A percentile compares a stretch with the other conserved stretches of the same genome.
Evolutionary conservation across 2,888 invertebrate species (phyloP).

Genomic region (Dasysyrphus albostriatus): DNA sequence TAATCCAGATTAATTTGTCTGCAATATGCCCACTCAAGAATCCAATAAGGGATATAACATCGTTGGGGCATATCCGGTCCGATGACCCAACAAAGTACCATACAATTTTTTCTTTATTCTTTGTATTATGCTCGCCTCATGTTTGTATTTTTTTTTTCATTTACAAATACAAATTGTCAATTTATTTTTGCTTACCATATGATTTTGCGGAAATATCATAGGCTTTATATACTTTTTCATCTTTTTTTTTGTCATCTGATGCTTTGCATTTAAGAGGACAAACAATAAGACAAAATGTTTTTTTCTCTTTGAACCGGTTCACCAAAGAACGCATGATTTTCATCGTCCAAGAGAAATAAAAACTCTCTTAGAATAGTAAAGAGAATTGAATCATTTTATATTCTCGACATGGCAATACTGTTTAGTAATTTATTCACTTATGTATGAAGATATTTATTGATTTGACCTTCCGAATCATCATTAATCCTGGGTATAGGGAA

Average conservation of each 20-base stretch:
- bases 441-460: constrained; percentile 9
- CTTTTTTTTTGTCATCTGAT: constrained; percentile 53
- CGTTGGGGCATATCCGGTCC: constrained; percentile 37
- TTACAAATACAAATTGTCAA: background rate
- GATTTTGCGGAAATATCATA: background rate
- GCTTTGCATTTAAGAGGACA: constrained; percentile 21
- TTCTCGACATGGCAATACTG: background rate
- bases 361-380: background rate
- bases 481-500: background rate
- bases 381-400: background rate
- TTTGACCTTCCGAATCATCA: constrained; percentile 22
- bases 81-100: constrained; percentile 50
- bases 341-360: background rate
- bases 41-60: background rate
- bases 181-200: constrained; percentile 22
- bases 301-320: constrained; percentile 33
- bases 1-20: constrained; percentile 67
- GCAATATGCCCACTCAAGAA: constrained; percentile 46
- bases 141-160: constrained; percentile 11
- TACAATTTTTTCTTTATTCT: constrained; percentile 8
- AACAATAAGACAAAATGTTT: no score
- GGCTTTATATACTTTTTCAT: constrained; percentile 38
- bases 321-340: background rate
- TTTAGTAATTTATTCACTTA: constrained; percentile 3
- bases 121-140: constrained; percentile 34